Base-by-base conservation (phyloP, 2,888 invertebrate genomes). In the Catocala sponsa region DNA sequence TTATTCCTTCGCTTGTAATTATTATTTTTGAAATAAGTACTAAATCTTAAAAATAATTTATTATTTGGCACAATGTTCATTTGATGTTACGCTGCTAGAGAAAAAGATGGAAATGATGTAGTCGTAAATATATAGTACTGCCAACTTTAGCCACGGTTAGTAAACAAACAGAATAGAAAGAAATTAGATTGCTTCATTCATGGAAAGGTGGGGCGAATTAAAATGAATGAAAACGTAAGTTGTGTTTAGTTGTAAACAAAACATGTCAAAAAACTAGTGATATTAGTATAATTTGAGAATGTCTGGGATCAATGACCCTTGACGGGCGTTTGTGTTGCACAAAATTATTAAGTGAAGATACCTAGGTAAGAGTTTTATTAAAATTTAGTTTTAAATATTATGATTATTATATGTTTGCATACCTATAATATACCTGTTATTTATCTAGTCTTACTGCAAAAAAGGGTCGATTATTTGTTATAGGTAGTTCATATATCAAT, bases 141-240 rank as follows among this genome's bases (percentile, higher is more conserved):
- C 75, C 78, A 74, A 74, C 74, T 74, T 66, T 63, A 67, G 59
- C 54, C 54, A 62, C 61, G 53, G 51, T 35, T 59, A 64, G 4
- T 59, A 55, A 52, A 65, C 59, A 59, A 76, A 64, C 70, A 51
- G 53, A 67, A 65, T 59, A 74, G 60, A 74, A 74, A 77, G 54
- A 74, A 77, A 70, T 62, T 70, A 70, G 55, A 70, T 74, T 60
- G 55, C 32, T 56, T 74, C 78, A 73, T 73, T 73, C 77, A 63
- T 55, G 11, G 15, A 56, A 62, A 64, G 47, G 74, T 70, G 63
- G 63, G 48, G 74, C 44, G 35, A 59, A 54, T 55, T 61, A 64
- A 65, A 32, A 68, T 74, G 66, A 74, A 74, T 74, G 74, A 63
- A 68, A 63, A 49, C 63, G 69, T 64, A 69, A 70, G 59, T 38